Evolutionary conservation across 2,113 vertebrate genomes (phyloP).

Genomic region (Triplophysa siluroides): DNA sequence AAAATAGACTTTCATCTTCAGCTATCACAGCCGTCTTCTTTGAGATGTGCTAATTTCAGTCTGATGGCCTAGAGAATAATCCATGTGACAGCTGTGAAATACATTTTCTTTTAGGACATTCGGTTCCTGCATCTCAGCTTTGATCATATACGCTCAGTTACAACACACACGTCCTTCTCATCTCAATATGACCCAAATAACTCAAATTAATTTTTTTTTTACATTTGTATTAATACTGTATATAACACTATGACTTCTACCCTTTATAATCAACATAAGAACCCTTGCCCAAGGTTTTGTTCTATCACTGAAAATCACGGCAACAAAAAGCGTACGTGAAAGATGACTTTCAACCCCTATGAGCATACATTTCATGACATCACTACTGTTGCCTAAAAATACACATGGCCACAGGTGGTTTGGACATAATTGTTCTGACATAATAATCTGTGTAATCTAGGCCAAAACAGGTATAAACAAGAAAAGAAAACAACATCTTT

Average conservation of each 20-base stretch:
- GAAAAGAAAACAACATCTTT: background rate
- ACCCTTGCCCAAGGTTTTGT: background rate
- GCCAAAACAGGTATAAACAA: conserved; percentile 16
- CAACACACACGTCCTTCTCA: background rate
- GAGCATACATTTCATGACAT: background rate
- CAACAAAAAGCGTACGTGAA: background rate
- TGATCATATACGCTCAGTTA: background rate
- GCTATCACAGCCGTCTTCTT: background rate
- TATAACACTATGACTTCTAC: background rate
- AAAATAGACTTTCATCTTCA: background rate
- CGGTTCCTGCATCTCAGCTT: background rate
- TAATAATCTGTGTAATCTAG: conserved; percentile 25
- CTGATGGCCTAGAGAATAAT: conserved; percentile 27
- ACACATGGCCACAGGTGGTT: background rate
- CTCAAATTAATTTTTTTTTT: no score
- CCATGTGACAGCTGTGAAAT: conserved; percentile 12
- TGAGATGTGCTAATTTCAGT: background rate
- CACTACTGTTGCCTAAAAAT: background rate
- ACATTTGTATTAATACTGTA: no score
- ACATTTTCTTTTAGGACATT: conserved; percentile 2
- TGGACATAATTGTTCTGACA: conserved; percentile 5
- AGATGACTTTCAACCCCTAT: background rate
- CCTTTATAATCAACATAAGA: background rate
- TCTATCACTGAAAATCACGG: background rate
- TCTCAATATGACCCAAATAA: no score